Evolutionary conservation across 2,888 invertebrate species (phyloP).

Genomic region (Gandaritis pyraliata): DNA sequence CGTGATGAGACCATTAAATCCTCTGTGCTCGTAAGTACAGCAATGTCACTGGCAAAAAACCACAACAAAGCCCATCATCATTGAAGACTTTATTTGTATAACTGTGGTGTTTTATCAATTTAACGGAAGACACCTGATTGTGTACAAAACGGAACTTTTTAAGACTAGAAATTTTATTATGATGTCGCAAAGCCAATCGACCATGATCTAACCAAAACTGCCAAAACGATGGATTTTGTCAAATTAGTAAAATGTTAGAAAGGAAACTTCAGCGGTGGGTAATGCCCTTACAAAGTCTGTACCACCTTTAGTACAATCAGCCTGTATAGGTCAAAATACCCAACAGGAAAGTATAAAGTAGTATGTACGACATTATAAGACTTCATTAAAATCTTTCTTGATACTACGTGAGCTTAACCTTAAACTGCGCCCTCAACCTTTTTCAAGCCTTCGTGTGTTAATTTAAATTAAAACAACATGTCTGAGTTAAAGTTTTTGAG

Average conservation of each 20-base stretch:
- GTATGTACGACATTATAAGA: background rate
- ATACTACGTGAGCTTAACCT: background rate
- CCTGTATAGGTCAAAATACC: background rate
- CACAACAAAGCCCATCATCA: constrained; percentile 20
- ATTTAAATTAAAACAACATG: background rate
- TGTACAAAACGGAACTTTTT: background rate
- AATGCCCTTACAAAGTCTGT: background rate
- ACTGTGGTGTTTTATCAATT: background rate
- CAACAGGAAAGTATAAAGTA: background rate
- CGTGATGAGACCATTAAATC: constrained; percentile 58
- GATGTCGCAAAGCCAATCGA: too few species aligned
- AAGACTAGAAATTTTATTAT: too few species aligned
- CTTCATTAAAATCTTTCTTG: background rate
- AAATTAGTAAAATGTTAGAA: too few species aligned
- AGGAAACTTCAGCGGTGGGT: too few species aligned
- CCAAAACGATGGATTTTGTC: too few species aligned
- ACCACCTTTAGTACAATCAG: background rate
- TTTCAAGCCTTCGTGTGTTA: background rate
- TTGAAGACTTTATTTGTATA: constrained; percentile 10
- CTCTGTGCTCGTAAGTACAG: constrained; percentile 36
- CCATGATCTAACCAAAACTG: too few species aligned
- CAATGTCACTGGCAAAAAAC: constrained; percentile 25
- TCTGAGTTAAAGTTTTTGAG: background rate
- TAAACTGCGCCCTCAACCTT: background rate
- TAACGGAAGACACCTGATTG: background rate